Evolutionary conservation across 37 sponge, comb jelly and placozoan genomes (phyloP).

Genomic region (Ephydatia muelleri): DNA sequence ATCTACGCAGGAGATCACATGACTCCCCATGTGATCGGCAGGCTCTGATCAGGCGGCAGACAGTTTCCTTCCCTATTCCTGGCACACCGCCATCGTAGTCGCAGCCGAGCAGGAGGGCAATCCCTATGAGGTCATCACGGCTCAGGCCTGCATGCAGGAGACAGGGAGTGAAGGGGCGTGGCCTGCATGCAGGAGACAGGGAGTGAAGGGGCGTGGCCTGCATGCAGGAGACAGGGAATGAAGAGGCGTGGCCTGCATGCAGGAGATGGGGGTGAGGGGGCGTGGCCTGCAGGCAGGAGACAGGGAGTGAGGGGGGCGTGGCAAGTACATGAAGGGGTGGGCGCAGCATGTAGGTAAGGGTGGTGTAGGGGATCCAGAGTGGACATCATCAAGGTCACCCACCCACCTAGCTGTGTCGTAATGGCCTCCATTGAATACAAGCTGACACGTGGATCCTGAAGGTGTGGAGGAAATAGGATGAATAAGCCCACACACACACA

Average conservation of each 20-base stretch:
- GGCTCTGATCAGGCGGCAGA: background rate
- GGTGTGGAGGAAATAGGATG: background rate
- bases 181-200: background rate
- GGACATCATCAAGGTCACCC: too few relatives aligned
- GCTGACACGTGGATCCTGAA: too few relatives aligned
- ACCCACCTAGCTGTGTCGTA: too few relatives aligned
- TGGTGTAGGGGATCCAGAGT: too few relatives aligned
- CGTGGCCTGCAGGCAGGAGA: background rate
- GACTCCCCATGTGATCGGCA: conserved; percentile 13
- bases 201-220: background rate
- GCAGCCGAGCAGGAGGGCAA: conserved; percentile 82
- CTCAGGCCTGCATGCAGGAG: conserved; percentile 44
- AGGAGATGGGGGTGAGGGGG: background rate
- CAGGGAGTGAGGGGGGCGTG: background rate
- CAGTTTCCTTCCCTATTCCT: conserved; percentile 60
- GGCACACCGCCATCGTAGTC: conserved; percentile 79
- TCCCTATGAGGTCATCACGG: conserved; percentile 51
- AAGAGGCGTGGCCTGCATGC: background rate
- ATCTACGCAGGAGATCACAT: conserved; percentile 2
- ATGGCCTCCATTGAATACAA: too few relatives aligned
- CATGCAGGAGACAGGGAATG: background rate
- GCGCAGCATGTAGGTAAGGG: too few relatives aligned
- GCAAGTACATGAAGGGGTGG: too few relatives aligned
- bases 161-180: too few relatives aligned
- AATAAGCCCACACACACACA: background rate